phyloP scores from a whole-genome alignment of 1,140 invertebrate species.

The Hesperophylax magnus region DNA sequence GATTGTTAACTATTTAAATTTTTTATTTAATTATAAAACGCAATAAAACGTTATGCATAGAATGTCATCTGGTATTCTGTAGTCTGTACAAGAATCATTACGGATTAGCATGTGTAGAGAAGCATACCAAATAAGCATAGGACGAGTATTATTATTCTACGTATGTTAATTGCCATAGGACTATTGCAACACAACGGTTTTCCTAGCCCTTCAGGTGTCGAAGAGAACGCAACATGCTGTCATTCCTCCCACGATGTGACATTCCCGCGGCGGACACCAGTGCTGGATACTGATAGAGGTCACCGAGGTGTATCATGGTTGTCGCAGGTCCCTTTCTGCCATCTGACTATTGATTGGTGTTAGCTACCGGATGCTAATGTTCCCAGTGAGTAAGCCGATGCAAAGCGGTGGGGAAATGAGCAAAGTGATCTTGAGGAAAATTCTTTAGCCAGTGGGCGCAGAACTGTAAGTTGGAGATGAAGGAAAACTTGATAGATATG shows the following conservation, averaged over 20 bases:
- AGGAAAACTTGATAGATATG: too few relatives aligned
- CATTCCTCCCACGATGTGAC: background rate
- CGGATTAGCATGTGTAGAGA: too few relatives aligned
- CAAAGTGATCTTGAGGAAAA: background rate
- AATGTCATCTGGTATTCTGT: too few relatives aligned
- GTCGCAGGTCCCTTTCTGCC: background rate
- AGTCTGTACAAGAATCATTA: too few relatives aligned
- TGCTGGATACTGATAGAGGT: background rate
- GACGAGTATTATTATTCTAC: too few relatives aligned
- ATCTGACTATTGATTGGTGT: too few relatives aligned
- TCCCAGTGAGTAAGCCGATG: background rate
- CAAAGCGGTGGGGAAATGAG: background rate
- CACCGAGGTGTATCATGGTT: background rate
- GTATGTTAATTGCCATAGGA: background rate
- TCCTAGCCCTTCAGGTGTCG: background rate
- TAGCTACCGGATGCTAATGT: background rate
- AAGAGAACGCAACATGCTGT: background rate
- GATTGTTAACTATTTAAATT: too few relatives aligned
- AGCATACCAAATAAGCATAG: too few relatives aligned
- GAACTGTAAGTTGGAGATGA: too few relatives aligned
- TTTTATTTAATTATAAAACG: too few relatives aligned
- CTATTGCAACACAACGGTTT: background rate
- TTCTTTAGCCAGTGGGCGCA: background rate
- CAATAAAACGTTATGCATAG: too few relatives aligned
- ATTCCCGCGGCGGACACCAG: background rate